Evolutionary conservation across 2,113 vertebrate species (phyloP).

Genomic region (Fukomys damarensis): DNA sequence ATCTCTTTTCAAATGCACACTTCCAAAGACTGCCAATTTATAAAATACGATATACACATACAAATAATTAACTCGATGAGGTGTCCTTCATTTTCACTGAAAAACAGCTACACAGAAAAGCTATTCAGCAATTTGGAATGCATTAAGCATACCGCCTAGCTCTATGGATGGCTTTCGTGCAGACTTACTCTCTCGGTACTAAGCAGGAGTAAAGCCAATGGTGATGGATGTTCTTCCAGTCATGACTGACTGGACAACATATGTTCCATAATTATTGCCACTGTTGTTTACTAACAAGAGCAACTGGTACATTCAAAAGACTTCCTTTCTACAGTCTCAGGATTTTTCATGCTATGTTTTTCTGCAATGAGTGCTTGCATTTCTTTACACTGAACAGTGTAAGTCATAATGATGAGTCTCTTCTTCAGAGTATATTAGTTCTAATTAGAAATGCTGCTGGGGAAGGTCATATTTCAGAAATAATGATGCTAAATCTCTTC

Average conservation of each 20-base stretch:
- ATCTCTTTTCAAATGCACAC: slow-evolving; percentile 2
- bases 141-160: slow-evolving; percentile 13
- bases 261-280: not conserved
- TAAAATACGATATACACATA: slow-evolving; percentile 20
- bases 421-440: slow-evolving; percentile 67
- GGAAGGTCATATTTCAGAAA: slow-evolving; percentile 83
- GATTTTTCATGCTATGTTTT: slow-evolving; percentile 21
- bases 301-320: not conserved
- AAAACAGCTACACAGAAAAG: slow-evolving; percentile 18
- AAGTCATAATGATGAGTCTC: slow-evolving; percentile 55
- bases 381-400: not conserved
- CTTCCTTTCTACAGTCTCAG: not conserved
- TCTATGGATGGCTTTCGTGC: slow-evolving; percentile 8
- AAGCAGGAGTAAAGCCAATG: not conserved
- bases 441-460: slow-evolving; percentile 78
- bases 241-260: not conserved
- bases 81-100: slow-evolving; percentile 55
- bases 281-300: slow-evolving; percentile 24
- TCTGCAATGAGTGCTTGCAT: not conserved
- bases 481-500: slow-evolving; percentile 75
- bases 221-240: not conserved
- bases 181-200: not conserved
- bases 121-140: slow-evolving; percentile 29
- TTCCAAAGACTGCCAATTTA: not conserved
- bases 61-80: slow-evolving; percentile 28